Percentiles rank a stretch among this genome's conserved stretches.
These are phyloP conservation scores for Pluvianellus socialis DNA, from an alignment of 2,113 vertebrate genomes.

Conservation along the genomic window DNA sequence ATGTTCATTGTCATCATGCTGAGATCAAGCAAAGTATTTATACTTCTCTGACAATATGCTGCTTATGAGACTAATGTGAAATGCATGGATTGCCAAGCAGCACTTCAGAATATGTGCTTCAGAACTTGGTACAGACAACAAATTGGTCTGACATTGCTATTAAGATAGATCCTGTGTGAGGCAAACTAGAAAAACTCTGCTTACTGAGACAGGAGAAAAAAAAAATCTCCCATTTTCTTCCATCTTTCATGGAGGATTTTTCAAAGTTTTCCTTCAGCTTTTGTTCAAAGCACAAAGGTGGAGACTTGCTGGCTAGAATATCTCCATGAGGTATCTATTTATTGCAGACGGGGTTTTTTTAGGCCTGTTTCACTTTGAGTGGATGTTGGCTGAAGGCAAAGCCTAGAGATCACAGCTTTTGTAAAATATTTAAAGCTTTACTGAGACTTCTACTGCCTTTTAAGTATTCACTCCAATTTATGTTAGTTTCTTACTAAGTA, in stretches of 20 bases:
- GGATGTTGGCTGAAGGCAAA: constrained; percentile 11
- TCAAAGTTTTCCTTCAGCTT: constrained; percentile 4
- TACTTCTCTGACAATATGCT: neutral
- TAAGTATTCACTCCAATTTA: constrained; percentile 25
- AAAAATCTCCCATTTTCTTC: neutral
- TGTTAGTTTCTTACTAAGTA: neutral
- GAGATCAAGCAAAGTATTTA: neutral
- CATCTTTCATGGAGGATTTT: neutral
- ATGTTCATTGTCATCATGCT: neutral
- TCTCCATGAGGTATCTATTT: constrained; percentile 9
- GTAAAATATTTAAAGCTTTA: constrained; percentile 30
- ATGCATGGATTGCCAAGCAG: neutral
- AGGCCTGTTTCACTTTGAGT: neutral
- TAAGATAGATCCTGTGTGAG: neutral
- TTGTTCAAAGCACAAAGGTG: constrained; percentile 30
- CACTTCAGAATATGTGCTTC: neutral
- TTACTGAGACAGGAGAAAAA: neutral
- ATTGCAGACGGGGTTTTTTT: neutral
- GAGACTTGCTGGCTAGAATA: neutral
- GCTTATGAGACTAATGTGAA: neutral
- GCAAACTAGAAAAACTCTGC: neutral
- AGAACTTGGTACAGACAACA: neutral
- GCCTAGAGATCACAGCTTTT: neutral
- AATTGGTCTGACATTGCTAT: neutral
- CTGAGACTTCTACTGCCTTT: constrained; percentile 8